phyloP scores from a whole-genome alignment of 1,140 invertebrate genomes.

The Rhagoletis zephyria region DNA sequence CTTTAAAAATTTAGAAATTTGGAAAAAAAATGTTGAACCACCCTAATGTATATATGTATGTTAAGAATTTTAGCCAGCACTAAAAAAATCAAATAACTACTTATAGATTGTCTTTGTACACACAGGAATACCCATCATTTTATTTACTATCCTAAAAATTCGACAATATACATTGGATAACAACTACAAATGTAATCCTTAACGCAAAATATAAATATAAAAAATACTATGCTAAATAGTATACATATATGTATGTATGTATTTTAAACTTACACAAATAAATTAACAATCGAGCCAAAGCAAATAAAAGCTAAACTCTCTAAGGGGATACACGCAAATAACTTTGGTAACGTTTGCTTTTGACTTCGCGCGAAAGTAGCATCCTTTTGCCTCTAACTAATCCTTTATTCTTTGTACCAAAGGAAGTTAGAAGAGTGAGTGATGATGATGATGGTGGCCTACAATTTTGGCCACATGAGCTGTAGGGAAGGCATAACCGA shows the following conservation, averaged over 20 bases:
- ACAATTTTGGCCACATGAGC: constrained; percentile 30
- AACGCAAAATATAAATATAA: neutral
- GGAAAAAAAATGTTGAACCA: no score
- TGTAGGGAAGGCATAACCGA: constrained; percentile 67
- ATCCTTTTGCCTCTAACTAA: constrained; percentile 48
- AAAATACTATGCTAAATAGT: neutral
- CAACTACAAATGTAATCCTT: neutral
- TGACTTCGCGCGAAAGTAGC: neutral
- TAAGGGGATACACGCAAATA: neutral
- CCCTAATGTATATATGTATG: no score
- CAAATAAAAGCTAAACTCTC: constrained; percentile 22
- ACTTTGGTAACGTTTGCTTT: constrained; percentile 45
- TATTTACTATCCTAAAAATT: neutral
- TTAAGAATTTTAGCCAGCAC: no score
- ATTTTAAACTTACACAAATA: constrained; percentile 22
- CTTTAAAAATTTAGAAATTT: no score
- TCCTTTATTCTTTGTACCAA: constrained; percentile 41
- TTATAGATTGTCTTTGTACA: neutral
- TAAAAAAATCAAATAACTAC: no score
- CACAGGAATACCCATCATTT: neutral
- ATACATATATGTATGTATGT: neutral
- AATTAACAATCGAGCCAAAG: constrained; percentile 53
- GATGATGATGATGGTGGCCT: constrained; percentile 61
- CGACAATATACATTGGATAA: neutral
- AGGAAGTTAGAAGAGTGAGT: constrained; percentile 63